Evolutionary conservation across 2,113 vertebrate genomes (phyloP).

Genomic region (Anarhynchus alexandrinus): DNA sequence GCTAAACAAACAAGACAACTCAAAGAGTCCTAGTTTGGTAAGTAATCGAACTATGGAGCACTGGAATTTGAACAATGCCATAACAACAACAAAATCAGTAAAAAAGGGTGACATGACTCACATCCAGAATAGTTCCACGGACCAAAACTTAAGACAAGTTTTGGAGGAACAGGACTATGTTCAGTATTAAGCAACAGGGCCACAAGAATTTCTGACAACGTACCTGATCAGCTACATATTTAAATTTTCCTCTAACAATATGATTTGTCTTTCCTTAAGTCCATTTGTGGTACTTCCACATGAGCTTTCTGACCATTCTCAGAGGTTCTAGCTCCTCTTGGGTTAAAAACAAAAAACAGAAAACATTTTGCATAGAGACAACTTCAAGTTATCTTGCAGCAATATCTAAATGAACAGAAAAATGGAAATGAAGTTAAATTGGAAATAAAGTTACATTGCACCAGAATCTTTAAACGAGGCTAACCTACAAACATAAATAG

Average conservation of each 20-base stretch:
- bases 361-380: neutral
- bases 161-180: neutral
- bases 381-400: neutral
- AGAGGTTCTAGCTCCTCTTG: neutral
- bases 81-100: constrained; percentile 10
- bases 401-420: neutral
- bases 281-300: neutral
- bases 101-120: neutral
- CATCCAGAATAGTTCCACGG: neutral
- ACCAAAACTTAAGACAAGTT: neutral
- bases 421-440: neutral
- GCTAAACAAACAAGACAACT: neutral
- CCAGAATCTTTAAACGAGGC: neutral
- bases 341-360: neutral
- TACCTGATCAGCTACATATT: neutral
- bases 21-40: neutral
- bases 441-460: neutral
- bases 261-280: neutral
- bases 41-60: neutral
- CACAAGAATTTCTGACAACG: neutral
- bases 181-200: neutral
- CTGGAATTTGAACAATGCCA: neutral
- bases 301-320: neutral
- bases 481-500: neutral
- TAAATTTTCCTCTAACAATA: neutral